Percentiles rank a stretch among this genome's conserved stretches.
phyloP scores from a whole-genome alignment of 2,888 invertebrate species.

The Idaea biselata region DNA sequence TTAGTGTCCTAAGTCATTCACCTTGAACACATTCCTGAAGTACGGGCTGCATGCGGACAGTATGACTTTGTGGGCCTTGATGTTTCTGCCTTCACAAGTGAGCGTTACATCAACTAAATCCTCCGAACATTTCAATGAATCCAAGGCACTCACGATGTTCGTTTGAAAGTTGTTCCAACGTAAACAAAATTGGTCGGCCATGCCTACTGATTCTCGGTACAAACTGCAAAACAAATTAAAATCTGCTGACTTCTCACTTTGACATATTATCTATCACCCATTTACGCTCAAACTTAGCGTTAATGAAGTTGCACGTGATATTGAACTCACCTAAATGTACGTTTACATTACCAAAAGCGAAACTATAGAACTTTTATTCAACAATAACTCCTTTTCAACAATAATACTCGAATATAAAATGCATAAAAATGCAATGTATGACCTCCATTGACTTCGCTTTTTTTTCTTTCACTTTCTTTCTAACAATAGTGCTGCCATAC shows the following conservation, averaged over 20 bases:
- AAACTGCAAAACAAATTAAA: slow-evolving; percentile 51
- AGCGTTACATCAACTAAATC: slow-evolving; percentile 87
- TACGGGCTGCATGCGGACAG: slow-evolving; percentile 88
- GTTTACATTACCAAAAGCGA: slow-evolving; percentile 49
- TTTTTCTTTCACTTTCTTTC: slow-evolving; percentile 63
- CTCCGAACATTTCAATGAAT: slow-evolving; percentile 85
- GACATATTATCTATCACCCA: slow-evolving; percentile 34
- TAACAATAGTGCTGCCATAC: not conserved
- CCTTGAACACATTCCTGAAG: slow-evolving; percentile 87
- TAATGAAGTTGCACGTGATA: slow-evolving; percentile 30
- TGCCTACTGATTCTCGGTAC: slow-evolving; percentile 57
- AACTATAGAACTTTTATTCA: slow-evolving; percentile 34
- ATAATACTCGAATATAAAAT: slow-evolving; percentile 41
- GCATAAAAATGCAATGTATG: slow-evolving; percentile 76
- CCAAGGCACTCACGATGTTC: slow-evolving; percentile 85
- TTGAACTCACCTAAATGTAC: slow-evolving; percentile 40
- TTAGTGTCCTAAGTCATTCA: slow-evolving; percentile 77
- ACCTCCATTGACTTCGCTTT: slow-evolving; percentile 71
- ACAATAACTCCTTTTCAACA: slow-evolving; percentile 28
- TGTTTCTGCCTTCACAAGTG: slow-evolving; percentile 85
- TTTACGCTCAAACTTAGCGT: slow-evolving; percentile 18
- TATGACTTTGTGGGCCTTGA: slow-evolving; percentile 88
- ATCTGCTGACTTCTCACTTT: slow-evolving; percentile 39
- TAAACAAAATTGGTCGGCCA: slow-evolving; percentile 86
- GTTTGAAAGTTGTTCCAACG: slow-evolving; percentile 88